Percentiles rank a stretch among this genome's conserved stretches.
These are phyloP conservation scores for Scaptomyza hsui DNA, from an alignment of 1,140 invertebrate genomes.

Conservation along the genomic window DNA sequence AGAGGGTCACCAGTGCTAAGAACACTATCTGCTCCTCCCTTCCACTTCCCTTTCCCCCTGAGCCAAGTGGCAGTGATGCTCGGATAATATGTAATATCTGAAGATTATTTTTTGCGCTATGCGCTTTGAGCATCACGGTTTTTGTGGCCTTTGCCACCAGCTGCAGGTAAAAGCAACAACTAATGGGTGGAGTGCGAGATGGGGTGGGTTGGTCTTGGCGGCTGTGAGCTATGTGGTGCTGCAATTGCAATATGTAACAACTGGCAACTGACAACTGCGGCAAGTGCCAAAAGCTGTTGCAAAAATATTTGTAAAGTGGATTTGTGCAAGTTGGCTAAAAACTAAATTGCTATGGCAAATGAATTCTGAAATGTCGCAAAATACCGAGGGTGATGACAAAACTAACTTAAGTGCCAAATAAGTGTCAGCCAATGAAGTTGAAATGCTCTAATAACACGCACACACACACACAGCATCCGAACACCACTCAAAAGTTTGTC, in stretches of 20 bases:
- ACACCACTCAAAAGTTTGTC: constrained; percentile 3
- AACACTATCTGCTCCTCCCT: background rate
- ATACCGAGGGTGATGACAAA: background rate
- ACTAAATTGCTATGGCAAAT: constrained; percentile 63
- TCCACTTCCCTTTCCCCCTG: background rate
- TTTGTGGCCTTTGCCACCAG: constrained; percentile 56
- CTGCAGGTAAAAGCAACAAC: constrained; percentile 52
- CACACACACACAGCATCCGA: background rate
- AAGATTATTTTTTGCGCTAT: constrained; percentile 63
- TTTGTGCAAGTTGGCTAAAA: constrained; percentile 64
- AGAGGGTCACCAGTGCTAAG: constrained; percentile 16
- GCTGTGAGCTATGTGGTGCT: constrained; percentile 37
- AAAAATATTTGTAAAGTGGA: constrained; percentile 79
- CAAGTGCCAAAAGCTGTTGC: constrained; percentile 52
- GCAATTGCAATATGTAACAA: constrained; percentile 53
- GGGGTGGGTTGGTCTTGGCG: constrained; percentile 26
- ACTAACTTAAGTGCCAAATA: constrained; percentile 44
- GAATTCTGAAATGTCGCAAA: constrained; percentile 59
- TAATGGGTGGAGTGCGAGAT: background rate
- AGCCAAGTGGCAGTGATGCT: constrained; percentile 17
- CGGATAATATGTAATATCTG: constrained; percentile 76
- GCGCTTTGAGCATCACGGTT: constrained; percentile 48
- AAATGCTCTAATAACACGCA: constrained; percentile 23
- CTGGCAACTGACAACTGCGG: constrained; percentile 45
- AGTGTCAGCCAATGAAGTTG: constrained; percentile 43